A percentile compares a stretch with the other conserved stretches of the same genome.
Evolutionary conservation across 2,888 invertebrate species (phyloP).

Genomic region (Aleiodes leptofemur): DNA sequence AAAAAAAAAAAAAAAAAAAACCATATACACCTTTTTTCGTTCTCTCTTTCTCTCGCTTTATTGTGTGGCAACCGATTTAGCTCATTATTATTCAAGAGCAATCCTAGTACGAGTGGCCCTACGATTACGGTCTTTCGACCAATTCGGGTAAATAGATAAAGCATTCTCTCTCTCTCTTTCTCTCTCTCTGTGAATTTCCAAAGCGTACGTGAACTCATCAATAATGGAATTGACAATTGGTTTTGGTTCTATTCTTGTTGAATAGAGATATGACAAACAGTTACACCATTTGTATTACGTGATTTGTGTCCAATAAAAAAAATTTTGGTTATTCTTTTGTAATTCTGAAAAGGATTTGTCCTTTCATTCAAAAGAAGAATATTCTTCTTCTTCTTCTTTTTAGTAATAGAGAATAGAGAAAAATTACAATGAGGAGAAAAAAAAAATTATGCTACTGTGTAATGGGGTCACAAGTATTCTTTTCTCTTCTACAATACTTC

Average conservation of each 20-base stretch:
- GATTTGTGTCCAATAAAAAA: slow-evolving; percentile 10
- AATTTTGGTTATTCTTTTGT: background rate
- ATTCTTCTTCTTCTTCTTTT: no score
- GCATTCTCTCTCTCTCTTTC: background rate
- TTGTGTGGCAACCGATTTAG: slow-evolving; percentile 29
- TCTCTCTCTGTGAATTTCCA: slow-evolving; percentile 10
- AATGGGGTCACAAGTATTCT: slow-evolving; percentile 29
- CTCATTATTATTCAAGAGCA: slow-evolving; percentile 48
- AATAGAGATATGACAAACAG: background rate
- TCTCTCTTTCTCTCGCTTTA: slow-evolving; percentile 6
- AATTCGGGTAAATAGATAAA: slow-evolving; percentile 49
- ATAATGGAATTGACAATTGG: slow-evolving; percentile 38
- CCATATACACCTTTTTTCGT: slow-evolving; percentile 15
- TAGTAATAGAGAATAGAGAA: background rate
- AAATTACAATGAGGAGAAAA: background rate
- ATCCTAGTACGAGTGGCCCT: slow-evolving; percentile 44
- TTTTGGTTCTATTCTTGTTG: slow-evolving; percentile 12
- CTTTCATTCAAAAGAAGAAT: no score
- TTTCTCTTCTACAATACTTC: slow-evolving; percentile 34
- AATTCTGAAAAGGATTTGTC: background rate
- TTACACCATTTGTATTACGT: slow-evolving; percentile 8
- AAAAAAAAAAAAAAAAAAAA: background rate
- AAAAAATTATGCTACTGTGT: slow-evolving; percentile 6
- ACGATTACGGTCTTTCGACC: slow-evolving; percentile 43
- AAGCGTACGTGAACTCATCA: slow-evolving; percentile 35